Percentiles rank a stretch among this genome's conserved stretches.
Conservation (phyloP, 2,113 vertebrate species). For the Tor tambroides region DNA sequence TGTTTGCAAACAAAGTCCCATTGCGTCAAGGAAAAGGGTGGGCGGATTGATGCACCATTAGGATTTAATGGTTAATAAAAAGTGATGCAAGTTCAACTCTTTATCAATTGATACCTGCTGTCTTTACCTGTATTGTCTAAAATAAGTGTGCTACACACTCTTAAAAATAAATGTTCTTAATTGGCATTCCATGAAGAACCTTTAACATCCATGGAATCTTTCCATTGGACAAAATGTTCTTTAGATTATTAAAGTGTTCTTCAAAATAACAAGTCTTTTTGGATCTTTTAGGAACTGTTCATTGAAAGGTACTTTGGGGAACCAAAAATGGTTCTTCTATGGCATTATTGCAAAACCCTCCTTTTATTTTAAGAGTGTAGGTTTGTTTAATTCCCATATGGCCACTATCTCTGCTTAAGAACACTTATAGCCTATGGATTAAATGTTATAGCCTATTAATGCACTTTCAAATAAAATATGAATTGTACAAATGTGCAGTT, state of each 20-base stretch:
- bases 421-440: too few species aligned
- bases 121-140: neutral
- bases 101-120: neutral
- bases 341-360: too few species aligned
- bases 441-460: too few species aligned
- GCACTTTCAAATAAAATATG: neutral
- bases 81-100: neutral
- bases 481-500: neutral
- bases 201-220: too few species aligned
- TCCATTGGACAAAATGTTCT: too few species aligned
- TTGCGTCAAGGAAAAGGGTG: conserved; percentile 8
- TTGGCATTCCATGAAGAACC: too few species aligned
- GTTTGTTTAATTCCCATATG: neutral
- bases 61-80: neutral
- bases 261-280: too few species aligned
- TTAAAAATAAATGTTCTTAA: neutral
- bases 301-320: too few species aligned
- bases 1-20: neutral
- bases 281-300: too few species aligned
- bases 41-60: neutral
- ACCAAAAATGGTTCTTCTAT: too few species aligned
- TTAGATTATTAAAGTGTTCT: too few species aligned
- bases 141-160: neutral
- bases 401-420: neutral
- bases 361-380: too few species aligned